phyloP scores from a whole-genome alignment of 92 coral and sea anemone species.

The Parazoanthus atlanticus region DNA sequence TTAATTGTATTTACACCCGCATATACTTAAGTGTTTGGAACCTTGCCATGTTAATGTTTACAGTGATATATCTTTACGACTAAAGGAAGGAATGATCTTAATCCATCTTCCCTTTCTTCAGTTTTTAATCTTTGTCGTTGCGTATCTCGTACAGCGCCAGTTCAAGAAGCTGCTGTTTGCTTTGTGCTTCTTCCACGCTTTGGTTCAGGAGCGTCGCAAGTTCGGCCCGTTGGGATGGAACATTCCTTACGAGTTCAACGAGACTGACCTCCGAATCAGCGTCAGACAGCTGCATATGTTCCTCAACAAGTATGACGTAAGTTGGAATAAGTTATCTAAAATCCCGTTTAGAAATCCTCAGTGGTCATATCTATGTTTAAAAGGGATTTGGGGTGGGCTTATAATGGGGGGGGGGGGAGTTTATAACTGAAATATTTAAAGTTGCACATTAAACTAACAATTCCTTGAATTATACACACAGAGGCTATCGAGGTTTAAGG shows the following conservation, averaged over 20 bases:
- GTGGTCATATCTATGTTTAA: no score
- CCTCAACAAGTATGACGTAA: conserved; percentile 90
- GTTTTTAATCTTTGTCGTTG: background rate
- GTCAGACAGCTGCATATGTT: conserved; percentile 97
- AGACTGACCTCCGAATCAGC: conserved; percentile 93
- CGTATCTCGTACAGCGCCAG: conserved; percentile 55
- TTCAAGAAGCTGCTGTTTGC: conserved; percentile 94
- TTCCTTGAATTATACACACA: no score
- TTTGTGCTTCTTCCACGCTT: conserved; percentile 96
- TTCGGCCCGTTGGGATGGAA: conserved; percentile 99
- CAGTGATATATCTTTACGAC: no score
- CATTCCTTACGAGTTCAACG: conserved; percentile 98
- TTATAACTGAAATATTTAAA: no score
- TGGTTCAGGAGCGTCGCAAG: conserved; percentile 94
- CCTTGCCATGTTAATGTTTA: no score
- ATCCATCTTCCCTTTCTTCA: no score
- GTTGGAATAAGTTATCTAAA: conserved; percentile 9
- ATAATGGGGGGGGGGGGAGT: no score
- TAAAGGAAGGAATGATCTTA: background rate
- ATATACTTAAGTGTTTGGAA: no score
- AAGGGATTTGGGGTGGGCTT: background rate
- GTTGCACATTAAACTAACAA: no score
- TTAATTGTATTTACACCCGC: no score
- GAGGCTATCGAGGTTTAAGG: no score
- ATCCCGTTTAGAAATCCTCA: background rate